Base-by-base conservation (phyloP, 2,113 vertebrate species). In the Taxidea taxus region DNA sequence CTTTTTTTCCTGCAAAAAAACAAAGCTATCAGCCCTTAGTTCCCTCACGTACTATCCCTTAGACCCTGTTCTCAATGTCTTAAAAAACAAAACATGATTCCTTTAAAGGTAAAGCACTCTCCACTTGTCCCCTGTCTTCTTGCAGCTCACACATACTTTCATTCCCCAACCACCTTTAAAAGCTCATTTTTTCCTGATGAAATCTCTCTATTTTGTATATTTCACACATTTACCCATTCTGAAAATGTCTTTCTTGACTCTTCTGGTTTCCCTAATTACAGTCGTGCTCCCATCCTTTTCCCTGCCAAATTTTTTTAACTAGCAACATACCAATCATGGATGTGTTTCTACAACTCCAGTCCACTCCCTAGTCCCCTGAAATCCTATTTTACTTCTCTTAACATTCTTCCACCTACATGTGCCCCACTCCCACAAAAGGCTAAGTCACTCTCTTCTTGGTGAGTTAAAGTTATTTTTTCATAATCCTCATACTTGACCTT, bases 201-300 rank as follows among this genome's bases (percentile, higher is more conserved):
- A 70, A 58, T 56, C n/a, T 34, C 77, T 27, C 6, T 10, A 37
- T 74, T 10, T 23, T 62, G 9, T 11, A 21, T 31, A 62, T 51
- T 70, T 74, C 66, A 83, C 20, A 39, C 2, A 23, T 58, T 66
- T 49, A 34, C 12, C 1, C 21, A 56, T 75, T 92, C 39, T 66
- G n/a, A 96, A 95, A 75, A 54, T n/a, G 20, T 39, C 20, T 95
- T 66, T 74, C 49, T 34, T 25, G 9, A 84, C 27, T 14, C 49
- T 77, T 54, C 44, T 23, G 13, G 66, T 51, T 95, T 95, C 31
- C 20, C 58, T 58, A 78, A 90, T 85, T 87, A 74, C 3, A 62
- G 31, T 16, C 34, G 6, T 68, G 12, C 3, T 75, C 74, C 68
- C 51, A 11, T 68, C 6, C 9, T 86, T 75, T 56, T 56, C 14